Percentiles rank a stretch among this genome's conserved stretches.
Evolutionary conservation across 2,888 invertebrate genomes (phyloP).

Genomic region (Monoplex corrugatus): DNA sequence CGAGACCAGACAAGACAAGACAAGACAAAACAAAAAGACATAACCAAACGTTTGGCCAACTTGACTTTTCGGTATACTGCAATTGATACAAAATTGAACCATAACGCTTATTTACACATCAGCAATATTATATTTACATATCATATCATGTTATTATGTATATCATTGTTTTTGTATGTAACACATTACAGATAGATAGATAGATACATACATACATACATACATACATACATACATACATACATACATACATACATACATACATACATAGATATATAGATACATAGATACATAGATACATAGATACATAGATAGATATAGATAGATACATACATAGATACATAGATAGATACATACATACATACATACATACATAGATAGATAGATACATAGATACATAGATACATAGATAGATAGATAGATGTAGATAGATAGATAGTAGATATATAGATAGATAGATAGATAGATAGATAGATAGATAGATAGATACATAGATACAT

Average conservation of each 20-base stretch:
- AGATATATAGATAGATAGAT: not conserved
- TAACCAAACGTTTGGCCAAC: too few species aligned
- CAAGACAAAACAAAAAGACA: too few species aligned
- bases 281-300: not conserved
- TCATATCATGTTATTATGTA: too few species aligned
- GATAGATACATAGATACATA: not conserved
- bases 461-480: not conserved
- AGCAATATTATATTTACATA: too few species aligned
- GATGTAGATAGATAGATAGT: not conserved
- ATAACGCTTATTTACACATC: too few species aligned
- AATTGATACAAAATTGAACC: too few species aligned
- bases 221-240: slow-evolving; percentile 37
- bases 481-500: not conserved
- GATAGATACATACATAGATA: not conserved
- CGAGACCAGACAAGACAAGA: too few species aligned
- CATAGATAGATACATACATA: not conserved
- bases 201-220: slow-evolving; percentile 38
- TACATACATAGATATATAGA: too few species aligned
- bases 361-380: not conserved
- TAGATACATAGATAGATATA: not conserved
- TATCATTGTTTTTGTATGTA: too few species aligned
- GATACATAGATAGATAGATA: not conserved
- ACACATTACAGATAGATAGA: too few species aligned
- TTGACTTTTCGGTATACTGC: too few species aligned
- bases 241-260: slow-evolving; percentile 35